phyloP scores from a whole-genome alignment of 1,140 invertebrate genomes.

The Scaptodrosophila lebanonensis region DNA sequence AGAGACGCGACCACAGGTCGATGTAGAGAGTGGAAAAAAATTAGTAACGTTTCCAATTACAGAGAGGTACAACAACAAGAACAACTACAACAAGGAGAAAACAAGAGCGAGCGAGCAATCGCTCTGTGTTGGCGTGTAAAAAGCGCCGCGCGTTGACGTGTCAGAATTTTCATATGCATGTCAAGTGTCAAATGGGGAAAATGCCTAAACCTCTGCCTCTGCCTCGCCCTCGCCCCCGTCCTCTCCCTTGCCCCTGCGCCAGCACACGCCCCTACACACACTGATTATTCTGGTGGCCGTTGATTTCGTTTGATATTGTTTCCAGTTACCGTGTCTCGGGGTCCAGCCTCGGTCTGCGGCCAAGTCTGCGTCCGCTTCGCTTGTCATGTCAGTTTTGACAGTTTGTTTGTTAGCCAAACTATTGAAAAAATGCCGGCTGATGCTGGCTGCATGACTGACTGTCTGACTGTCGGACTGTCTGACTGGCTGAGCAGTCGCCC shows the following conservation, averaged over 20 bases:
- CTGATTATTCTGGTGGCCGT: slow-evolving; percentile 55
- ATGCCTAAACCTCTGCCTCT: slow-evolving; percentile 10
- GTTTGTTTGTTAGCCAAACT: slow-evolving; percentile 39
- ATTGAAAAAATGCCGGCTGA: slow-evolving; percentile 37
- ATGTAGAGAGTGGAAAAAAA: slow-evolving; percentile 12
- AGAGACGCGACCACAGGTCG: background rate
- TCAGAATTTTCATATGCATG: slow-evolving; percentile 77
- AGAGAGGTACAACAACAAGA: slow-evolving; percentile 12
- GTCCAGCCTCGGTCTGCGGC: too few species aligned
- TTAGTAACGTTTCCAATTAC: slow-evolving; percentile 66
- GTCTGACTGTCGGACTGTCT: background rate
- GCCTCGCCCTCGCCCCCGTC: background rate
- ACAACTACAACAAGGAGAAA: background rate
- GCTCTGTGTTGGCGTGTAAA: slow-evolving; percentile 33
- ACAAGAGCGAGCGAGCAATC: background rate
- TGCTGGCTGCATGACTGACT: slow-evolving; percentile 38
- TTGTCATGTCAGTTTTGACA: slow-evolving; percentile 77
- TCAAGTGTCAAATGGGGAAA: slow-evolving; percentile 67
- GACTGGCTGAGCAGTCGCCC: slow-evolving; percentile 4
- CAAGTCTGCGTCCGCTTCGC: slow-evolving; percentile 22
- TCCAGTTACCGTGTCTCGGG: slow-evolving; percentile 8
- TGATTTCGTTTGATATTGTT: slow-evolving; percentile 58
- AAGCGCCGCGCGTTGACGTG: slow-evolving; percentile 68
- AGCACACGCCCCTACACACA: slow-evolving; percentile 51
- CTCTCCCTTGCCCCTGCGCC: background rate